A percentile compares a stretch with the other conserved stretches of the same genome.
Evolutionary conservation across 2,113 vertebrate genomes (phyloP).

Genomic region (Sinocyclocheilus anophthalmus): DNA sequence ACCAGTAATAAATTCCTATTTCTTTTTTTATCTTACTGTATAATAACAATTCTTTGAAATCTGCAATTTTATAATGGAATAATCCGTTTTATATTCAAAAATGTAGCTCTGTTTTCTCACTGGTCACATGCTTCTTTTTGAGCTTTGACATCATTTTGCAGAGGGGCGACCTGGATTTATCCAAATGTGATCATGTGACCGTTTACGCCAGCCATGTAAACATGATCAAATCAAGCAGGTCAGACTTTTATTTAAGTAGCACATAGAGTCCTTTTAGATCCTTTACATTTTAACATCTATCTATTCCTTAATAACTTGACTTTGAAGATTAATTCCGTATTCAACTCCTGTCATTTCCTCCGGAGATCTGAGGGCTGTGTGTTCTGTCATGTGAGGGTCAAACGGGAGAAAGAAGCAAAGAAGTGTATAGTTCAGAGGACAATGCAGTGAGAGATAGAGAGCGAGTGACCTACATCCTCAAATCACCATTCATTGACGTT

Average conservation of each 20-base stretch:
- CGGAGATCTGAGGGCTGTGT: background rate
- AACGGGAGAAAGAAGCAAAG: background rate
- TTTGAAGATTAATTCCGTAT: background rate
- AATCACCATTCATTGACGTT: background rate
- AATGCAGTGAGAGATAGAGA: background rate
- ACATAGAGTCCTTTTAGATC: background rate
- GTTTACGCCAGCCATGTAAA: background rate
- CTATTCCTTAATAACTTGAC: background rate
- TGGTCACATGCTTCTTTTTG: background rate
- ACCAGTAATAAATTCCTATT: background rate
- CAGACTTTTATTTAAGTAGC: conserved; percentile 3
- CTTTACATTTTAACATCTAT: background rate
- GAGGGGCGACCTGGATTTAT: background rate
- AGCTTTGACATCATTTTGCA: background rate
- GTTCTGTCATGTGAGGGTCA: conserved; percentile 10
- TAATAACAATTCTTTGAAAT: background rate
- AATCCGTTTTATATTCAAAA: background rate
- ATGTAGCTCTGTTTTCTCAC: background rate
- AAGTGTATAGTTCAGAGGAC: background rate
- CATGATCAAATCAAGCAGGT: background rate
- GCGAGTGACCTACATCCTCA: background rate
- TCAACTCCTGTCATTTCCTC: conserved; percentile 2
- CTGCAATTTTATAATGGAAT: conserved; percentile 5
- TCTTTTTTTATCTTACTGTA: background rate
- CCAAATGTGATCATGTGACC: background rate